Evolutionary conservation across 2,113 vertebrate species (phyloP).

Genomic region (Eulemur macaco): DNA sequence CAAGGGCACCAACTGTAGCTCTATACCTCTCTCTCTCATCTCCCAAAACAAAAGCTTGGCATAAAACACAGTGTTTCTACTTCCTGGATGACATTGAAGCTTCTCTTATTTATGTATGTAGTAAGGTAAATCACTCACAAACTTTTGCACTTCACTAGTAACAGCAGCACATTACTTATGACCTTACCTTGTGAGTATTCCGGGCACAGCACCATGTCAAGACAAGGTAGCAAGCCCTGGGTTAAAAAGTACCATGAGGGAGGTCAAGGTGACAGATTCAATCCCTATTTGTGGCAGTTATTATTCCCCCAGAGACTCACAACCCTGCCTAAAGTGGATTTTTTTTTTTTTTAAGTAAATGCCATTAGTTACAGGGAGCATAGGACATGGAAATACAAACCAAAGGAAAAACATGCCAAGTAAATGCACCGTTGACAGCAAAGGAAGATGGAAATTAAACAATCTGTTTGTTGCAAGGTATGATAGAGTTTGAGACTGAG

Average conservation of each 20-base stretch:
- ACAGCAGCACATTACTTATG: not conserved
- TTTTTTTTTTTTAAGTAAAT: conserved; percentile 40
- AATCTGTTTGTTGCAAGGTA: not conserved
- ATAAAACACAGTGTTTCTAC: not conserved
- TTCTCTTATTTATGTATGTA: not conserved
- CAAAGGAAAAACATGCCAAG: not conserved
- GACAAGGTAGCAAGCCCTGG: not conserved
- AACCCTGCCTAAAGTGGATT: not conserved
- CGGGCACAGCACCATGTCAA: not conserved
- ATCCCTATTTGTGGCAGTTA: not conserved
- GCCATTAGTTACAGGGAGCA: not conserved
- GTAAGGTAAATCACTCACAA: not conserved
- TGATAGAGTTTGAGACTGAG: not conserved
- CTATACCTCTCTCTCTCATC: not conserved
- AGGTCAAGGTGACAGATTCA: not conserved
- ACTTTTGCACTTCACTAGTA: not conserved
- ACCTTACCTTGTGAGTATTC: not conserved
- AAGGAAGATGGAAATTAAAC: not conserved
- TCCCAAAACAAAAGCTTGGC: not conserved
- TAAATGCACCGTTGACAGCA: not conserved
- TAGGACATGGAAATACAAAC: not conserved
- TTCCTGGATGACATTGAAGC: not conserved
- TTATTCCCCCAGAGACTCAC: not conserved
- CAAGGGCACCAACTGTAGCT: not conserved
- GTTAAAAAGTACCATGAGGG: not conserved